Conservation (phyloP, 2,113 vertebrate species). For the Aplodontia rufa region DNA sequence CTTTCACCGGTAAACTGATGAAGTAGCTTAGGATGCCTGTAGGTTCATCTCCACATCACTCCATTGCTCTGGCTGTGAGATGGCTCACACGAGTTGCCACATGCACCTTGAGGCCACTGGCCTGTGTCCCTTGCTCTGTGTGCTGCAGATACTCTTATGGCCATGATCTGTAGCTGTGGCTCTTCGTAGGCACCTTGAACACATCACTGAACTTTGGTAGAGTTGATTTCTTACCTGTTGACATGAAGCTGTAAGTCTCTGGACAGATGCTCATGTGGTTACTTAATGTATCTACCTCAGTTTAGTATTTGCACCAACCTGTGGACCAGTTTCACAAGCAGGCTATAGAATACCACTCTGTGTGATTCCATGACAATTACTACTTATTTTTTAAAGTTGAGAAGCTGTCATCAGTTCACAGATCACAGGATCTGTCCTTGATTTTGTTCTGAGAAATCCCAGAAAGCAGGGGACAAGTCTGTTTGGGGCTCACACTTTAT, state of each 20-base stretch:
- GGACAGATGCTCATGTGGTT: background rate
- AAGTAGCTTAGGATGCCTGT: background rate
- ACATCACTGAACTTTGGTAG: background rate
- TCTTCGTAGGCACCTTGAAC: too few relatives aligned
- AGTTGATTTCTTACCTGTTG: background rate
- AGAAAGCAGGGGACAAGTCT: background rate
- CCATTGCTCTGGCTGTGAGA: background rate
- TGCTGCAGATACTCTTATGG: background rate
- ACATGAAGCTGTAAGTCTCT: background rate
- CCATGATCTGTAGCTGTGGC: background rate
- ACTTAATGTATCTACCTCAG: background rate
- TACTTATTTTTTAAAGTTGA: background rate
- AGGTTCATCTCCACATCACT: background rate
- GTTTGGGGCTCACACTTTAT: background rate
- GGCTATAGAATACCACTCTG: background rate
- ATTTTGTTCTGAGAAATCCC: background rate
- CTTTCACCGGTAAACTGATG: background rate
- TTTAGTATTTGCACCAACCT: background rate
- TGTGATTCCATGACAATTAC: background rate
- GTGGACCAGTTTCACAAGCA: background rate
- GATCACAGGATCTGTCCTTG: background rate
- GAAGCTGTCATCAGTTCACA: background rate
- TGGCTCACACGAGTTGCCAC: rapidly evolving
- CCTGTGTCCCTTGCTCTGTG: background rate
- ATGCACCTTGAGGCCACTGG: background rate